Evolutionary conservation across 1,140 invertebrate genomes (phyloP), one percentile per base, ranked within the genome.

Genomic region (Pararge aegeria): DNA sequence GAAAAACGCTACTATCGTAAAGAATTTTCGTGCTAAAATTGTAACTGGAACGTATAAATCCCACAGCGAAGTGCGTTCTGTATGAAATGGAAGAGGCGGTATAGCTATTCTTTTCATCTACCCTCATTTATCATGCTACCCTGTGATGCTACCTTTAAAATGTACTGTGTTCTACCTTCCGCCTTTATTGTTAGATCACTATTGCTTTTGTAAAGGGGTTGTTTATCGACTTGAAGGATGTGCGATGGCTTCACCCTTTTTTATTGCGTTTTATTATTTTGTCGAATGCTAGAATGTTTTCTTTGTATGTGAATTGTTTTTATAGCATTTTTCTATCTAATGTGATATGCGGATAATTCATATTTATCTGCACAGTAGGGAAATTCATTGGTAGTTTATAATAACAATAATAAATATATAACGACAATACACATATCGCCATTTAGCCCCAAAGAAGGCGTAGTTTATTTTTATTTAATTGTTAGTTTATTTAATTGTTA

Each of bases 201-300:
- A 46, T 46, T 46, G 42, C 42, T 46, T 46, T 46, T 46, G 42
- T 46, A 20, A 46, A 46, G 42, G 42, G 18, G 42, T 46, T 46
- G 42, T 46, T 46, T 46, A 46, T 46, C 42, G 42, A 46, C 42
- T 16, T 20, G 6, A 46, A 46, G 19, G 42, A 46, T 46, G 19
- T 21, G 24, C 24, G 24, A 24, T 24, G 16, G 18, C 4, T 46
- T 12, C 18, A 12, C 42, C n/a, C n/a, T 4, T 20, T 46, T 46
- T 46, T 20, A 20, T 46, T 46, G 18, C 42, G 10, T 46, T 46
- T 46, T 20, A 20, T 46, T 46, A 20, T 44, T 46, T 20, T 10
- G 42, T 46, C 12, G 15, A 46, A 46, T 20, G n/a, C 6, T 20
- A 12, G 4, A 7, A 46, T 46, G 16, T 46, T 40, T 40, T 40